Evolutionary conservation across 2,888 invertebrate species (phyloP).

Genomic region (Troides helena): DNA sequence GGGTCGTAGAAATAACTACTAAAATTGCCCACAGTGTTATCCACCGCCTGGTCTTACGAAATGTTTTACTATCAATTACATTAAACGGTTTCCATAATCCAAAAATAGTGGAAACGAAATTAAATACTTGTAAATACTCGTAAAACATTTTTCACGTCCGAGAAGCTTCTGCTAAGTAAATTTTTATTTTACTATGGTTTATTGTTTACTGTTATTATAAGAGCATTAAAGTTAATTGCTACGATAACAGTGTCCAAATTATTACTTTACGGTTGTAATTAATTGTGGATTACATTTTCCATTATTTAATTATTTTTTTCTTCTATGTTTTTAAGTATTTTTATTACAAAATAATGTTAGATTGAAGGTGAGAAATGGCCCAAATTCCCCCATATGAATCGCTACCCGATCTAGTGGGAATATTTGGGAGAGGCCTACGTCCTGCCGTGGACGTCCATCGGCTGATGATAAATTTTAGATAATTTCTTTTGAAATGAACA

Average conservation of each 20-base stretch:
- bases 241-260: not conserved
- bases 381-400: no score
- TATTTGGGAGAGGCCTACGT: no score
- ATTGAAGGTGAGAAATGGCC: no score
- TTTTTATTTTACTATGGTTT: not conserved
- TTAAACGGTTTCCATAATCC: conserved; percentile 46
- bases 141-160: conserved; percentile 43
- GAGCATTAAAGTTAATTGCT: not conserved
- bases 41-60: conserved; percentile 18
- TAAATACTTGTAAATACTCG: conserved; percentile 41
- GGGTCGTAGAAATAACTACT: conserved; percentile 21
- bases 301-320: no score
- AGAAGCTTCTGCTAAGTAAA: not conserved
- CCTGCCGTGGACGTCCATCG: no score
- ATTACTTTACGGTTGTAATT: conserved; percentile 4
- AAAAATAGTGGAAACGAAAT: conserved; percentile 40
- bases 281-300: not conserved
- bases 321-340: no score
- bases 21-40: conserved; percentile 32
- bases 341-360: no score
- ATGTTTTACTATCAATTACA: conserved; percentile 17
- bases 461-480: no score
- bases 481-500: no score
- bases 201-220: not conserved
- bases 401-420: no score